Percentiles rank a stretch among this genome's conserved stretches.
Conservation (phyloP, 2,113 vertebrate species). For the Thermophis baileyi region DNA sequence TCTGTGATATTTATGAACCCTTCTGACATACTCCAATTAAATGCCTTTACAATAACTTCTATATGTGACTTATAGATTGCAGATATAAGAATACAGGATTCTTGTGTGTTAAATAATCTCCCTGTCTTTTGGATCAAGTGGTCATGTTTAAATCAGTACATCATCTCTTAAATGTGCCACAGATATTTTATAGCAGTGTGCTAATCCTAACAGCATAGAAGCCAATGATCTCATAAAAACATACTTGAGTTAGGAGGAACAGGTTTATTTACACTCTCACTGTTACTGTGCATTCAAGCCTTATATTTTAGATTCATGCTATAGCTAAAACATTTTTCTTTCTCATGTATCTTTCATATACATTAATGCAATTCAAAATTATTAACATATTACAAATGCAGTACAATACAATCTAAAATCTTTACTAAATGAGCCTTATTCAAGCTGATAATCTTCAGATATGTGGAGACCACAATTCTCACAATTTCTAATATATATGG, state of each 20-base stretch:
- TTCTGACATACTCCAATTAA: background rate
- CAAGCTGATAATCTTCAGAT: background rate
- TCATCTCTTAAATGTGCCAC: background rate
- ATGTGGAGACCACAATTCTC: background rate
- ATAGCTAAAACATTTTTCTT: background rate
- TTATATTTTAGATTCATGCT: background rate
- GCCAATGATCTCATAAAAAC: background rate
- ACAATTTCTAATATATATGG: background rate
- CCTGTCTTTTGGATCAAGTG: background rate
- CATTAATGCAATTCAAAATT: background rate
- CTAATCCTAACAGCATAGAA: background rate
- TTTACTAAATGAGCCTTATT: background rate
- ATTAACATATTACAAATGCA: background rate
- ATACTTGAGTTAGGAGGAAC: background rate
- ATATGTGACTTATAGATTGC: background rate
- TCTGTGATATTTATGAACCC: background rate
- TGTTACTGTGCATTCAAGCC: background rate
- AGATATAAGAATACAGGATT: background rate
- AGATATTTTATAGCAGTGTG: background rate
- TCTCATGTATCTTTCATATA: background rate
- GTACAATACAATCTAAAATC: constrained; percentile 13
- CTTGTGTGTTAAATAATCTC: background rate
- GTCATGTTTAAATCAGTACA: background rate
- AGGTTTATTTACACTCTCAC: background rate
- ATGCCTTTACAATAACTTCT: background rate